phyloP scores from a whole-genome alignment of 2,113 vertebrate species.

The Phoenicopterus ruber region DNA sequence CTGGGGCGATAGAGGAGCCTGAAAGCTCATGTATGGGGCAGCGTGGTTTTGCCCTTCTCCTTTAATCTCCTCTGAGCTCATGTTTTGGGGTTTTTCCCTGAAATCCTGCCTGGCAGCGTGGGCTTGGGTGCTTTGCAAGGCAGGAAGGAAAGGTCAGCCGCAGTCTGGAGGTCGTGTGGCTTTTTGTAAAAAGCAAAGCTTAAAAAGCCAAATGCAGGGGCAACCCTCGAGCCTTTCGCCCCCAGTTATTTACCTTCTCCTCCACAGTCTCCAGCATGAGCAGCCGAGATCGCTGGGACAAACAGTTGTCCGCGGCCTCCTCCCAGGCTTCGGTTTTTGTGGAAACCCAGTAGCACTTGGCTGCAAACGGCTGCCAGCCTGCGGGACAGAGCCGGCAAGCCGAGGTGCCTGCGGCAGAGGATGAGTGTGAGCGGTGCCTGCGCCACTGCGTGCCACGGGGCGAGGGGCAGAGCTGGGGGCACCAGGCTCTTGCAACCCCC shows the following conservation, averaged over 20 bases:
- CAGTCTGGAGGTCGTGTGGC: neutral
- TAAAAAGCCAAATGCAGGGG: neutral
- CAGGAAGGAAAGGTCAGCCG: neutral
- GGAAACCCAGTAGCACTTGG: neutral
- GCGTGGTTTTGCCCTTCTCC: neutral
- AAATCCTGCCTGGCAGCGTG: neutral
- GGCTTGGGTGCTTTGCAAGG: neutral
- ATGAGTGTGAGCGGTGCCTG: neutral
- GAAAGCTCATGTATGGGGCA: too few relatives aligned
- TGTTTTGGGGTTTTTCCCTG: neutral
- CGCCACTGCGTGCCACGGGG: too few relatives aligned
- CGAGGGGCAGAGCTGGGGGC: neutral
- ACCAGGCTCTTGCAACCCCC: neutral
- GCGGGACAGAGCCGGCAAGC: neutral
- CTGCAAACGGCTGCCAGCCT: neutral
- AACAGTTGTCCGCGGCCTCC: rapidly evolving
- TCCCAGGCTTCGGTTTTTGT: neutral
- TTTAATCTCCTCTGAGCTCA: neutral
- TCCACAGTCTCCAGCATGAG: too few relatives aligned
- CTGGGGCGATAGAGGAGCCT: too few relatives aligned
- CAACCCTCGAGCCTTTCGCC: too few relatives aligned
- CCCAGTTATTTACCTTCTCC: too few relatives aligned
- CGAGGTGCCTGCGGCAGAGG: neutral
- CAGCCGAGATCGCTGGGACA: too few relatives aligned
- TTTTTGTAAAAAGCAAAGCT: neutral